Evolutionary conservation across 2,888 invertebrate genomes (phyloP).

Genomic region (Polymixis lichenea): DNA sequence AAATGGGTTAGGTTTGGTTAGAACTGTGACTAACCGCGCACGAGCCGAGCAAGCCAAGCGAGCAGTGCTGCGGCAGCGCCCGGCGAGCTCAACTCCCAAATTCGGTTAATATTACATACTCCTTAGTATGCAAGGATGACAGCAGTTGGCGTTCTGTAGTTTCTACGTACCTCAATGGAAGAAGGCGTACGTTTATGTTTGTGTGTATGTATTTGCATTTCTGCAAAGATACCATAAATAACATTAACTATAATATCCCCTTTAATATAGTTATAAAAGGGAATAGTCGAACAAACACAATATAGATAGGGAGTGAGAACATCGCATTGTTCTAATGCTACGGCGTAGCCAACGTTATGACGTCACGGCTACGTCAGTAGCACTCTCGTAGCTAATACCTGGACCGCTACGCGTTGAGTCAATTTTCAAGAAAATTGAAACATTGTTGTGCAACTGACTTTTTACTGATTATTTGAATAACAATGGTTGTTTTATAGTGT

Average conservation of each 20-base stretch:
- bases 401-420: conserved; percentile 6
- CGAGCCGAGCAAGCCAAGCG: no score
- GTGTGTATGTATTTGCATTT: neutral
- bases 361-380: conserved; percentile 38
- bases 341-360: conserved; percentile 33
- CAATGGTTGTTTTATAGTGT: neutral
- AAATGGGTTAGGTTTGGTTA: no score
- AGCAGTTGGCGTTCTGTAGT: neutral
- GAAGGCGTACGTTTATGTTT: neutral
- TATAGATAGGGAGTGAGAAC: neutral
- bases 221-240: neutral
- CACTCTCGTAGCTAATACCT: conserved; percentile 43
- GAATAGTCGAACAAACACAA: neutral
- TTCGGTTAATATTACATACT: no score
- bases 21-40: no score
- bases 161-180: neutral
- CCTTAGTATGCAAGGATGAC: neutral
- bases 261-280: neutral
- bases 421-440: conserved; percentile 28
- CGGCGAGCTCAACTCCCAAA: no score
- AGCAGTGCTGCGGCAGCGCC: no score
- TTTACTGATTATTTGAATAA: neutral
- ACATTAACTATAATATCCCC: neutral
- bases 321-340: conserved; percentile 37
- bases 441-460: neutral